phyloP scores from a whole-genome alignment of 2,888 invertebrate genomes.

The Sarcophaga caerulescens region DNA sequence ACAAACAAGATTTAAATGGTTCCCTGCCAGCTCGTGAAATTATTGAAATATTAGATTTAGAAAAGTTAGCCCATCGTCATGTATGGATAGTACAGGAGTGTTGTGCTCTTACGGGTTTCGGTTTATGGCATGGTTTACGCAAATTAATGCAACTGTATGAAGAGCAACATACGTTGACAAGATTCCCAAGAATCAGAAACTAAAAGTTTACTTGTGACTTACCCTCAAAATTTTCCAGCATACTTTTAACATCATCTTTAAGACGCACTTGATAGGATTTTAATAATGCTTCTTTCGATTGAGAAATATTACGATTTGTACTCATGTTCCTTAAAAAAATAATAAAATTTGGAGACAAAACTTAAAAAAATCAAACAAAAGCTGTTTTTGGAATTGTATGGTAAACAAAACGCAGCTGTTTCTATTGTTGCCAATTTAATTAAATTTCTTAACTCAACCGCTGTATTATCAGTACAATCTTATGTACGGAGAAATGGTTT shows the following conservation, averaged over 20 bases:
- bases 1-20: slow-evolving; percentile 73
- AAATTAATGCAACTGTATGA: slow-evolving; percentile 68
- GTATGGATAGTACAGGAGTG: slow-evolving; percentile 71
- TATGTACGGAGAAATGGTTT: no score
- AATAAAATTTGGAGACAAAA: slow-evolving; percentile 20
- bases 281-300: slow-evolving; percentile 96
- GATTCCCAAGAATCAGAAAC: no score
- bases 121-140: slow-evolving; percentile 69
- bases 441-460: slow-evolving; percentile 2
- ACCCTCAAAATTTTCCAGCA: slow-evolving; percentile 98
- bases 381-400: not conserved
- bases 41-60: slow-evolving; percentile 62
- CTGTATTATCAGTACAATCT: not conserved
- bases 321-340: slow-evolving; percentile 70
- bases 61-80: slow-evolving; percentile 63
- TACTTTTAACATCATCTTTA: slow-evolving; percentile 98
- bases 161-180: slow-evolving; percentile 8
- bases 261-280: slow-evolving; percentile 97
- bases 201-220: slow-evolving; percentile 18
- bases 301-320: slow-evolving; percentile 86
- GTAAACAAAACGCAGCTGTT: slow-evolving; percentile 24
- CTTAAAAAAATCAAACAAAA: not conserved
- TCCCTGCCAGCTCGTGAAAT: slow-evolving; percentile 69
- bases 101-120: slow-evolving; percentile 69
- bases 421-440: not conserved